Percentiles rank a stretch among this genome's conserved stretches.
Conservation (phyloP, 2,113 vertebrate species). For the Sorex fumeus region DNA sequence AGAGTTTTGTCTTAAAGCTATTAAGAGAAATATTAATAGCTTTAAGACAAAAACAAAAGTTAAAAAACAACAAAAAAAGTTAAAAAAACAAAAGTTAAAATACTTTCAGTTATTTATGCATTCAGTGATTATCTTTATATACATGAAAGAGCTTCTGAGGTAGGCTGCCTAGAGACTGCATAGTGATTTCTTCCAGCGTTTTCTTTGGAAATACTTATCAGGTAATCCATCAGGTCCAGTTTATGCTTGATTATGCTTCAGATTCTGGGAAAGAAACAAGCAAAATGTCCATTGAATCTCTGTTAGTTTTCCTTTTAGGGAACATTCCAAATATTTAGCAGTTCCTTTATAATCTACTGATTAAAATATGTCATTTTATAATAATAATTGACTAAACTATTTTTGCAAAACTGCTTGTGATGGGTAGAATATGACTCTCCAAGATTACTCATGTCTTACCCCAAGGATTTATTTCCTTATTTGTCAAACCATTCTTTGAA, state of each 20-base stretch:
- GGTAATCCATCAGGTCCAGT: not conserved
- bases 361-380: not conserved
- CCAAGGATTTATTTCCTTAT: not conserved
- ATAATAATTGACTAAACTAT: not conserved
- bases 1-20: conserved; percentile 47
- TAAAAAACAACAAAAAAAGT: no score
- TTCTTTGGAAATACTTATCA: not conserved
- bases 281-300: not conserved
- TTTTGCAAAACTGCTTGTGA: not conserved
- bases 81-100: no score
- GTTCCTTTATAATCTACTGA: not conserved
- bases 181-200: not conserved
- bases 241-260: not conserved
- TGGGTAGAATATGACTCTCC: not conserved
- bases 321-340: not conserved
- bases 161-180: not conserved
- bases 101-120: conserved; percentile 2
- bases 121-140: not conserved
- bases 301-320: not conserved
- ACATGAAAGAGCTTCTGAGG: not conserved
- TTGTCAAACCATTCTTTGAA: not conserved
- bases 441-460: not conserved
- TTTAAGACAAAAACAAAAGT: no score
- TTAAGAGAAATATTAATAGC: conserved; percentile 33
- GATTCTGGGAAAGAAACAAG: not conserved